A percentile compares a stretch with the other conserved stretches of the same genome.
Evolutionary conservation across 2,113 vertebrate genomes (phyloP).

Genomic region (Sakesphorus luctuosus): DNA sequence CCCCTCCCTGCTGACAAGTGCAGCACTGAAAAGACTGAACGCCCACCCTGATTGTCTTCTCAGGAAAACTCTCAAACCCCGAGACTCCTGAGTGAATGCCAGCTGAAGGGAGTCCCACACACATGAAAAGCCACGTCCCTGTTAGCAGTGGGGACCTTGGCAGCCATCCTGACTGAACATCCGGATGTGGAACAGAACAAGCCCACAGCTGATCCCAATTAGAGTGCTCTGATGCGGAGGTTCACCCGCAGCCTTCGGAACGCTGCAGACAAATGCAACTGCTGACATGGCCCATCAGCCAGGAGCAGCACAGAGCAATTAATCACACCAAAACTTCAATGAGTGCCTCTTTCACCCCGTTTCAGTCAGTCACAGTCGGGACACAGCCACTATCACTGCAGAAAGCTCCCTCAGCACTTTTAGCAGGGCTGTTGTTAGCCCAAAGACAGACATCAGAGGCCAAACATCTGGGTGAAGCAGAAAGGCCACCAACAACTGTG

Average conservation of each 20-base stretch:
- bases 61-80: accelerated
- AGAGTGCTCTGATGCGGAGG: neutral
- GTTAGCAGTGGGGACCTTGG: neutral
- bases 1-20: neutral
- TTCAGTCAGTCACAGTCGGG: neutral
- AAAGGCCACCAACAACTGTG: neutral
- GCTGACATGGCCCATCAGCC: neutral
- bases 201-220: neutral
- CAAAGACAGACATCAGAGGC: neutral
- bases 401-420: neutral
- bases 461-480: neutral
- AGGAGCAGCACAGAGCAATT: neutral
- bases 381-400: neutral
- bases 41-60: neutral
- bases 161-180: neutral
- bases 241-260: neutral
- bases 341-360: neutral
- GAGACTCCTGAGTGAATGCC: neutral
- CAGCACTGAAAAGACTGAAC: neutral
- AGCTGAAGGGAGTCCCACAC: neutral
- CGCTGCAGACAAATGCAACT: neutral
- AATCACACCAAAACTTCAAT: neutral
- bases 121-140: neutral
- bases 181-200: neutral
- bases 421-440: neutral